A percentile compares a stretch with the other conserved stretches of the same genome.
Evolutionary conservation across 2,888 invertebrate genomes (phyloP).

Genomic region (Oeneis ivallda): DNA sequence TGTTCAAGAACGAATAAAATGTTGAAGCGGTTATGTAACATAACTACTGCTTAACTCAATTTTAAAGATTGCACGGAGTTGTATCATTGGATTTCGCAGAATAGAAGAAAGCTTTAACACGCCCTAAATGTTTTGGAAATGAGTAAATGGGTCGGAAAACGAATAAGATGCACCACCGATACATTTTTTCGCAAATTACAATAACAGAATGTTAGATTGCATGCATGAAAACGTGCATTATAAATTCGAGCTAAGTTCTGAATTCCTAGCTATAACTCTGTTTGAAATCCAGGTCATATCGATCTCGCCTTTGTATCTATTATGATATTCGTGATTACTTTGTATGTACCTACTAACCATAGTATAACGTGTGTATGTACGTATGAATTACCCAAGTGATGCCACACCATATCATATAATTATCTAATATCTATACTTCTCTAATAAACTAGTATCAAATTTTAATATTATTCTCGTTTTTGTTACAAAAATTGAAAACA

Average conservation of each 20-base stretch:
- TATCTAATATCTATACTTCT: no score
- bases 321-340: not conserved
- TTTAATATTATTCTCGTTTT: no score
- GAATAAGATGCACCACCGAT: not conserved
- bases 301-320: not conserved
- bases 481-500: no score
- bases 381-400: not conserved
- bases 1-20: slow-evolving; percentile 7
- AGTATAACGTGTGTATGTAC: not conserved
- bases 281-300: slow-evolving; percentile 2
- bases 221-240: slow-evolving; percentile 2
- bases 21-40: not conserved
- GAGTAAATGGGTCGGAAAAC: not conserved
- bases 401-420: not conserved
- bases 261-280: not conserved
- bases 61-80: slow-evolving; percentile 6
- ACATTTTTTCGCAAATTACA: not conserved
- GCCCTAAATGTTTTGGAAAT: not conserved
- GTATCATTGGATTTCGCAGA: slow-evolving; percentile 8
- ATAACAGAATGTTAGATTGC: not conserved
- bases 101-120: slow-evolving; percentile 9
- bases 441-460: no score
- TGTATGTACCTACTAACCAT: not conserved
- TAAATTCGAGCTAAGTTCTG: not conserved
- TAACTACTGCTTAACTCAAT: slow-evolving; percentile 8